Evolutionary conservation across 2,113 vertebrate genomes (phyloP), one percentile per base, ranked within the genome.

Genomic region (Chrysochloris asiatica): DNA sequence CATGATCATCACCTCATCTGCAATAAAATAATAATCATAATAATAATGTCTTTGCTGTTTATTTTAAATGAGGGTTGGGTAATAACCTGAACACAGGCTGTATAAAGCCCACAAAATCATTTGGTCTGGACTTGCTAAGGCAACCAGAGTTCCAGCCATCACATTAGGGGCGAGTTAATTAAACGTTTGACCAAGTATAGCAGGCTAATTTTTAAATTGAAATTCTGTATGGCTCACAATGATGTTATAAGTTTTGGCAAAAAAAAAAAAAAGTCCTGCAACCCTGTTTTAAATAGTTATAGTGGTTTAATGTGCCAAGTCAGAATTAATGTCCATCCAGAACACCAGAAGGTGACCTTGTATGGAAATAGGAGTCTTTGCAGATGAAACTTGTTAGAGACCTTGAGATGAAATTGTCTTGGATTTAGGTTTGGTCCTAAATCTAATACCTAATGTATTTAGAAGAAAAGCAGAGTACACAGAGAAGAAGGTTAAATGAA

Each of bases 231-330:
- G n/a, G n/a, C n/a, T n/a, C n/a, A n/a, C n/a, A n/a, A n/a, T n/a
- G n/a, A n/a, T n/a, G n/a, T n/a, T n/a, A n/a, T n/a, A n/a, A n/a
- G n/a, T n/a, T n/a, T n/a, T n/a, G n/a, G n/a, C n/a, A n/a, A n/a
- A n/a, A n/a, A n/a, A n/a, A n/a, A n/a, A n/a, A n/a, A n/a, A n/a
- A n/a, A n/a, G n/a, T n/a, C n/a, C n/a, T n/a, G n/a, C n/a, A n/a
- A n/a, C n/a, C n/a, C n/a, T n/a, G n/a, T n/a, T n/a, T n/a, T n/a
- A 76, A 0, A 36, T 3, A 56, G 41, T 0, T 41, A 0, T 47
- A 33, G 3, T 72, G 56, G 11, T 73, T 91, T 30, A 65, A 28
- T 38, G 36, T 30, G 26, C 41, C 3, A 4, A 8, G 1, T 4
- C 7, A 61, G 26, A 21, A 61, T 61, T 61, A 30, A 61, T 11